These are phyloP conservation scores for Aleiodes testaceus DNA, from an alignment of 2,888 invertebrate genomes.

Conservation along the genomic window DNA sequence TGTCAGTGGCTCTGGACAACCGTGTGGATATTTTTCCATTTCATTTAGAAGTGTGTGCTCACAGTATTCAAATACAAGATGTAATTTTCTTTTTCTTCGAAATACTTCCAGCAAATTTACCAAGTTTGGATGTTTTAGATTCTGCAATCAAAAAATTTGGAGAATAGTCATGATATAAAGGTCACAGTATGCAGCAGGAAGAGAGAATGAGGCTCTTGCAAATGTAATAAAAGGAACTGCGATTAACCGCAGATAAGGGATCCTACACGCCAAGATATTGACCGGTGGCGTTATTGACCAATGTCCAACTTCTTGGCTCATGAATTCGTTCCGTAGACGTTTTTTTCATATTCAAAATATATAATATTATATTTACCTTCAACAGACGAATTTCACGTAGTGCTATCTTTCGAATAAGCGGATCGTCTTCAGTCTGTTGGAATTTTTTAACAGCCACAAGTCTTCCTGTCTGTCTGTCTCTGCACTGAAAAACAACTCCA, in stretches of 20 bases:
- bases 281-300: conserved; percentile 69
- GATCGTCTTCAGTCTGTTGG: conserved; percentile 97
- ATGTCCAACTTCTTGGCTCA: conserved; percentile 57
- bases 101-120: conserved; percentile 99
- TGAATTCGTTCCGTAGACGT: conserved; percentile 42
- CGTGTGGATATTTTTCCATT: conserved; percentile 93
- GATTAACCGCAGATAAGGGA: conserved; percentile 43
- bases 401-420: conserved; percentile 95
- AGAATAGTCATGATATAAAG: conserved; percentile 36
- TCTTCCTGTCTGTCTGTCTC: conserved; percentile 94
- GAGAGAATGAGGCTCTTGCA: conserved; percentile 15
- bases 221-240: not conserved
- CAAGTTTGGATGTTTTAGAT: conserved; percentile 97
- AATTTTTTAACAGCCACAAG: conserved; percentile 98
- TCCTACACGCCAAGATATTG: conserved; percentile 68
- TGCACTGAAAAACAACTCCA: conserved; percentile 96
- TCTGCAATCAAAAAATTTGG: conserved; percentile 77
- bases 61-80: conserved; percentile 98
- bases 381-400: conserved; percentile 94
- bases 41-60: conserved; percentile 98
- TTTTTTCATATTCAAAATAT: not conserved
- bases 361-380: conserved; percentile 87
- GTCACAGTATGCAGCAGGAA: conserved; percentile 29
- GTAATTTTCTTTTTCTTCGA: conserved; percentile 93
- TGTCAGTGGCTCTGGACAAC: conserved; percentile 92